Evolutionary conservation across 2,113 vertebrate genomes (phyloP), one percentile per base, ranked within the genome.

Genomic region (Perca flavescens): DNA sequence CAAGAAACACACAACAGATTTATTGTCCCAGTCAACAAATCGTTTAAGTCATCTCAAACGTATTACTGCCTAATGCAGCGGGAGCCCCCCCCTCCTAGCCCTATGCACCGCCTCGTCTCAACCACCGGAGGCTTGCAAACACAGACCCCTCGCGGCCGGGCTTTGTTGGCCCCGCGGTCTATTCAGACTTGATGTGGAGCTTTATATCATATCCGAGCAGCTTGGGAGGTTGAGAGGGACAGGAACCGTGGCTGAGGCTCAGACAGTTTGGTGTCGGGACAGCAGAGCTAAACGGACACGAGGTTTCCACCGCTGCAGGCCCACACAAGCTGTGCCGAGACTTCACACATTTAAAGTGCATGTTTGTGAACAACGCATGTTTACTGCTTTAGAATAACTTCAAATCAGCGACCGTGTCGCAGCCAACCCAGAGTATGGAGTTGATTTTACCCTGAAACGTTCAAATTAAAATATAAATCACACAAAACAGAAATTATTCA

Each of bases 1-100:
- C 94, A 95, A 96, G 95, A 91, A 95, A 86, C 84, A 95, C 94
- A 95, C 96, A 94, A 96, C 94, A 96, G 94, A 96, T 97, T 97
- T 96, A 97, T 97, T 97, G 96, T 97, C 93, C 94, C 94, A 95
- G 96, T 97, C 96, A 97, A 95, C 95, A 96, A 95, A 96, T 96
- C 95, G 94, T 96, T 97, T 96, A 96, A 95, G 93, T 97, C 96
- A 95, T 97, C 96, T 96, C 95, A 96, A 95, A 94, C 95, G 95
- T 95, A 96, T 97, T 97, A 96, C 94, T 62, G 88, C 94, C 89
- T 94, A 95, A 96, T 95, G 90, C 94, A 93, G 77, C 50, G 91
- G 87, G 93, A 89, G 80, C 88, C 31, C 58, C 31, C 15, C 70
- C 28, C 28, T 1, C 28, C 28, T 2, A 56, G 12, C 62, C 53